These are phyloP conservation scores for Sepioteuthis lessoniana DNA, from an alignment of 2,888 invertebrate species.

Conservation along the genomic window DNA sequence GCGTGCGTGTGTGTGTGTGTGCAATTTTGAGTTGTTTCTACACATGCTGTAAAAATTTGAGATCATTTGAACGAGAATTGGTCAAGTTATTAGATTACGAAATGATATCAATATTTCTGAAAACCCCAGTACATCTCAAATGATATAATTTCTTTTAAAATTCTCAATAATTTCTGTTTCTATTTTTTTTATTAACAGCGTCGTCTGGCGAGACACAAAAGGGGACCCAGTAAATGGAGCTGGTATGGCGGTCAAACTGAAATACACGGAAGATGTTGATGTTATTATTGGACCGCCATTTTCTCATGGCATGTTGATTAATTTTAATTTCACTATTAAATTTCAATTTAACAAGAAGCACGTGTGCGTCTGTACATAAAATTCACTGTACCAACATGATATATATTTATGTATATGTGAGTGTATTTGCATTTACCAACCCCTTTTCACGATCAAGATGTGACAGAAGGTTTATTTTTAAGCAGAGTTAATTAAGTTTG, in stretches of 20 bases:
- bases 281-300: conserved; percentile 66
- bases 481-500: too few relatives aligned
- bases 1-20: too few relatives aligned
- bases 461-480: too few relatives aligned
- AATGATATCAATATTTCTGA: too few relatives aligned
- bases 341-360: not conserved
- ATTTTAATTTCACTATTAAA: not conserved
- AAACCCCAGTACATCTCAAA: too few relatives aligned
- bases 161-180: too few relatives aligned
- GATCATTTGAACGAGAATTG: too few relatives aligned
- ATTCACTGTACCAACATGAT: not conserved
- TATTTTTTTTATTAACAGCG: conserved; percentile 53
- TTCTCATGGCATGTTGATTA: conserved; percentile 57
- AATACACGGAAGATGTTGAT: conserved; percentile 58
- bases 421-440: too few relatives aligned
- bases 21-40: too few relatives aligned
- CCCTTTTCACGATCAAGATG: too few relatives aligned
- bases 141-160: not conserved
- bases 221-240: conserved; percentile 60
- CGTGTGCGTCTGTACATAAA: not conserved
- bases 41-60: too few relatives aligned
- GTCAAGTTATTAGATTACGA: too few relatives aligned
- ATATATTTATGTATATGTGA: not conserved
- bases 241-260: conserved; percentile 57
- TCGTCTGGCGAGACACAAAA: conserved; percentile 62